A percentile compares a stretch with the other conserved stretches of the same genome.
Conservation (phyloP, 2,113 vertebrate genomes). For the Platysternon megacephalum region DNA sequence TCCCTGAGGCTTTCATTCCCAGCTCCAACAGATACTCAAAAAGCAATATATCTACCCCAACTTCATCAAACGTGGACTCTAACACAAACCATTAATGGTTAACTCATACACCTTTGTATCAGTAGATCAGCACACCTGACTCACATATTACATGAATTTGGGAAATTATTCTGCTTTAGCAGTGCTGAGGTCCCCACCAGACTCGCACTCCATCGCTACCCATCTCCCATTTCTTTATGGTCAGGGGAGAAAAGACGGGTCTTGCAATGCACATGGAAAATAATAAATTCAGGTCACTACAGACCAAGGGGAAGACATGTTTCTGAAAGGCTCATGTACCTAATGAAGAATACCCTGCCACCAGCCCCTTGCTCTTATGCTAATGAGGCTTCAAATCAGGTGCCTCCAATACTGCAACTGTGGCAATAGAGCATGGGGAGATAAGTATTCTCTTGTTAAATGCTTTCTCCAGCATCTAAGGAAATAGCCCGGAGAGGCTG, state of each 20-base stretch:
- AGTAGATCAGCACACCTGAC: not conserved
- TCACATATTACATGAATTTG: constrained; percentile 15
- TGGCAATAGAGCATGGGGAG: not conserved
- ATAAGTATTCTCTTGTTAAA: not conserved
- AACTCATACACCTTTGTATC: constrained; percentile 6
- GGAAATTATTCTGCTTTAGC: constrained; percentile 16
- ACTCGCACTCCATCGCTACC: not conserved
- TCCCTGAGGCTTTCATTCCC: constrained; percentile 23
- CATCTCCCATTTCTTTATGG: not conserved
- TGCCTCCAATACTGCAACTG: not conserved
- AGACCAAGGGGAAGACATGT: not conserved
- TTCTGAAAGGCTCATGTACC: not conserved
- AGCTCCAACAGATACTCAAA: constrained; percentile 32
- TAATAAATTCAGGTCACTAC: not conserved
- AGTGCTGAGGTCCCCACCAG: not conserved
- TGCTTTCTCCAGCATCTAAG: not conserved
- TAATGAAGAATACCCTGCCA: not conserved
- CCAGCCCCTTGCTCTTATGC: rapidly evolving
- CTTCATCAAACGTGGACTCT: constrained; percentile 17
- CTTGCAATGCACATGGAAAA: not conserved
- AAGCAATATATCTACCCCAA: constrained; percentile 43
- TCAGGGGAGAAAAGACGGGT: constrained; percentile 10
- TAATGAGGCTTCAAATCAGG: not conserved
- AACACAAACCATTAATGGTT: constrained; percentile 23
- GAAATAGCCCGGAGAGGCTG: not conserved